A percentile compares a stretch with the other conserved stretches of the same genome.
phyloP scores from a whole-genome alignment of 2,888 invertebrate species.

The Cheilosia variabilis region DNA sequence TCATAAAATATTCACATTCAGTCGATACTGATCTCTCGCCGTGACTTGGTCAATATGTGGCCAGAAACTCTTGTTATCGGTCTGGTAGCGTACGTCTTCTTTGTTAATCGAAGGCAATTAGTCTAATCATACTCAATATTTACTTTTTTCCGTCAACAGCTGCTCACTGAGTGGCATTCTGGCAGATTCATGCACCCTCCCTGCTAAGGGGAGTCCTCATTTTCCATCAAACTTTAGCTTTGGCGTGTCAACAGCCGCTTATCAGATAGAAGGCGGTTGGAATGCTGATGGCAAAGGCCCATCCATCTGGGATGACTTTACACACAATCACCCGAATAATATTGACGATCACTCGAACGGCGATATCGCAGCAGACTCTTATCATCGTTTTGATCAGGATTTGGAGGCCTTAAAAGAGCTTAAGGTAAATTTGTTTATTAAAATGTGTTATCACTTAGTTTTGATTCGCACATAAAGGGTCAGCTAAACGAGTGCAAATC shows the following conservation, averaged over 20 bases:
- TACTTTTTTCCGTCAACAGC: constrained; percentile 1
- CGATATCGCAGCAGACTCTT: constrained; percentile 86
- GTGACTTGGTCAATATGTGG: constrained; percentile 43
- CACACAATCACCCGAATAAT: constrained; percentile 80
- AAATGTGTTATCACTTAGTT: background rate
- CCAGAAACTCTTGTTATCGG: constrained; percentile 13
- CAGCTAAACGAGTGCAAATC: background rate
- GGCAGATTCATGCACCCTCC: constrained; percentile 41
- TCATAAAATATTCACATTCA: background rate
- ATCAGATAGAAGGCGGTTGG: constrained; percentile 80
- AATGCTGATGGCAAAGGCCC: constrained; percentile 84
- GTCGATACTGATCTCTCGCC: constrained; percentile 27
- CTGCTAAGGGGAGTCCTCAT: constrained; percentile 69
- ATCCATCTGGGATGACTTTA: constrained; percentile 85
- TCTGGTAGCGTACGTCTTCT: constrained; percentile 30
- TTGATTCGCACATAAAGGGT: background rate
- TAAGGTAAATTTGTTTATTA: constrained; percentile 81
- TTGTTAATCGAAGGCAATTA: constrained; percentile 10
- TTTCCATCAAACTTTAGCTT: constrained; percentile 78
- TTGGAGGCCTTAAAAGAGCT: constrained; percentile 85
- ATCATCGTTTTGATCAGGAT: constrained; percentile 86
- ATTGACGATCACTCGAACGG: constrained; percentile 84
- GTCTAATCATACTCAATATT: background rate
- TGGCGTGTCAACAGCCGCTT: constrained; percentile 79
- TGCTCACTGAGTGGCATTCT: constrained; percentile 8